Evolutionary conservation across 2,888 invertebrate species (phyloP).

Genomic region (Aleiodes leptofemur): DNA sequence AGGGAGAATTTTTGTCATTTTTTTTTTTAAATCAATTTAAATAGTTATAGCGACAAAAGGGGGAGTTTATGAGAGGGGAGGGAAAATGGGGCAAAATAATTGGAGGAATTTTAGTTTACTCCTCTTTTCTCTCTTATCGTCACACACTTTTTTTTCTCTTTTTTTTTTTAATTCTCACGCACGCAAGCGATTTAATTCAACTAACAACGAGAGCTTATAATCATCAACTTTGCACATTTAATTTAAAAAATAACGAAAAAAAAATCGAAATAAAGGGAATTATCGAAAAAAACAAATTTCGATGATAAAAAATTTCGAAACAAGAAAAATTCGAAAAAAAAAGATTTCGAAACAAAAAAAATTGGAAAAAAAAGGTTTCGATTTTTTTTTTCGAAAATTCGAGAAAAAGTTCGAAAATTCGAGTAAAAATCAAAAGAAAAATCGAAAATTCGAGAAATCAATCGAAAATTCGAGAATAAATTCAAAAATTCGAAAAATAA

Average conservation of each 20-base stretch:
- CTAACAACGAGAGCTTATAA: constrained; percentile 65
- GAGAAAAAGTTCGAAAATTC: background rate
- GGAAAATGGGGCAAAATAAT: constrained; percentile 57
- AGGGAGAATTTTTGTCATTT: background rate
- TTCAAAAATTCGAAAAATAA: too few species aligned
- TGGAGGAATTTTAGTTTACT: constrained; percentile 54
- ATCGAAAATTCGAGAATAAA: too few species aligned
- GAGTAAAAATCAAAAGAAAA: background rate
- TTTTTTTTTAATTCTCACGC: constrained; percentile 57
- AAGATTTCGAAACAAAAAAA: too few species aligned
- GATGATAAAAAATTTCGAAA: too few species aligned
- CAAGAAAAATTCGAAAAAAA: too few species aligned
- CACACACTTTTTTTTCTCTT: constrained; percentile 55
- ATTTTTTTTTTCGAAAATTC: background rate
- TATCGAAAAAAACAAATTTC: too few species aligned
- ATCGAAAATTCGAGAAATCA: background rate
- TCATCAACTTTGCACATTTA: constrained; percentile 57
- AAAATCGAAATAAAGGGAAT: too few species aligned
- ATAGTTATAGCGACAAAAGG: constrained; percentile 19
- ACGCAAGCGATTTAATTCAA: constrained; percentile 64
- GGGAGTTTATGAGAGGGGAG: constrained; percentile 1
- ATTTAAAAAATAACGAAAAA: background rate
- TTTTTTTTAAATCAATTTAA: background rate
- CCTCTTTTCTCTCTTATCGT: constrained; percentile 52
- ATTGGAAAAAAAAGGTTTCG: too few species aligned